Evolutionary conservation across 1,140 invertebrate species (phyloP).

Genomic region (Leucophenga varia): DNA sequence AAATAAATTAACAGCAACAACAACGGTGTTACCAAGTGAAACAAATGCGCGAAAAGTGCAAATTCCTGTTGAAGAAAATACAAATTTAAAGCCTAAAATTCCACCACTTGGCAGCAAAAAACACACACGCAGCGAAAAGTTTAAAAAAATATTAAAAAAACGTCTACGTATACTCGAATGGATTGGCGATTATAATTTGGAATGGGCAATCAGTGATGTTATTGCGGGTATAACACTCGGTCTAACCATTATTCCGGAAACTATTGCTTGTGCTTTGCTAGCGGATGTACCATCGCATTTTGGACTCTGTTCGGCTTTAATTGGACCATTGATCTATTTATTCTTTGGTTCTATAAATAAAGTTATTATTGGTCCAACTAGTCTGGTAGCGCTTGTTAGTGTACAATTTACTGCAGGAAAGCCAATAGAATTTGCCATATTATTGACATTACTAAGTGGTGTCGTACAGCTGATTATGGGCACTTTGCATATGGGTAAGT

Average conservation of each 20-base stretch:
- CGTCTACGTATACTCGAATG: slow-evolving; percentile 62
- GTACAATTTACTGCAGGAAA: slow-evolving; percentile 72
- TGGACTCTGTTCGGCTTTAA: slow-evolving; percentile 56
- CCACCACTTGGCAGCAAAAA: slow-evolving; percentile 20
- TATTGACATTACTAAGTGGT: slow-evolving; percentile 77
- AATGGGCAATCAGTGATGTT: slow-evolving; percentile 65
- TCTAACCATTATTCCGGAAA: slow-evolving; percentile 81
- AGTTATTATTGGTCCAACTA: slow-evolving; percentile 87
- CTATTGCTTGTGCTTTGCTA: slow-evolving; percentile 77
- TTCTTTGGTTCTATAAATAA: slow-evolving; percentile 88
- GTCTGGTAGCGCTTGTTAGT: slow-evolving; percentile 68
- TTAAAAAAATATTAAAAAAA: slow-evolving; percentile 9
- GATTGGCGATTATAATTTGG: slow-evolving; percentile 65
- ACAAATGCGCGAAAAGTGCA: too few relatives aligned
- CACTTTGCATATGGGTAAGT: slow-evolving; percentile 41
- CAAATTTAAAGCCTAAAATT: too few relatives aligned
- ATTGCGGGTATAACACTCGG: slow-evolving; percentile 79
- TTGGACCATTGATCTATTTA: slow-evolving; percentile 82
- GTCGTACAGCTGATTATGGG: slow-evolving; percentile 78
- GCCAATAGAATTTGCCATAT: slow-evolving; percentile 75
- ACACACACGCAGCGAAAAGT: slow-evolving; percentile 23
- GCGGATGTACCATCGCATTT: slow-evolving; percentile 70
- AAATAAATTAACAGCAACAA: too few relatives aligned
- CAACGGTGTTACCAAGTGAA: too few relatives aligned
- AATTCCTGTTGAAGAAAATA: too few relatives aligned